Base-by-base conservation (phyloP, 2,113 vertebrate genomes). In the Girardinichthys multiradiatus region DNA sequence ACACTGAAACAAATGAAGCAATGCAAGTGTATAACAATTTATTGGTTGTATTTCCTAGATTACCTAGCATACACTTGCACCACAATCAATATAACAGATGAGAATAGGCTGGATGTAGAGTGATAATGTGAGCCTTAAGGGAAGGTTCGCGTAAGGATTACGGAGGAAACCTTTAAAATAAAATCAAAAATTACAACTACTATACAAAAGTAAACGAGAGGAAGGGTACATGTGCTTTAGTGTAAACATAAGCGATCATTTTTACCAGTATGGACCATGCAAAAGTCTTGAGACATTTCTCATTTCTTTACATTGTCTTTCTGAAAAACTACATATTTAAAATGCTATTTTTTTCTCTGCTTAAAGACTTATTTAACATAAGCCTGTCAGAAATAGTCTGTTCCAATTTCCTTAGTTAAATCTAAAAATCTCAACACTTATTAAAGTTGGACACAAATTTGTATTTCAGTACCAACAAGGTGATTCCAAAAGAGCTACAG, bases 61-160 rank as follows among this genome's bases (percentile, higher is more conserved):
- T 85, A 92, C 87, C 92, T 90, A 89, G 90, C 83, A 85, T 80
- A 85, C 77, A 85, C 88, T 89, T 85, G 88, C 90, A 72, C 79
- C 39, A 68, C 74, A 86, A 92, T 93, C 91, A 87, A 94, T 92
- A 92, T 64, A 80, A 76, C 76, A 88, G 90, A 92, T 81, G 69
- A 87, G 74, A 90, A 87, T 64, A 79, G 70, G 79, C 71, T 81
- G 86, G 65, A 75, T 76, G 65, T 82, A 80, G 87, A 81, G 89
- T 86, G 70, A 86, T 89, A 90, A 90, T 89, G 70, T 81, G 73
- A 19, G 67, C 82, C 80, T 84, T 79, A 76, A 86, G 85, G 82
- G 60, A 60, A 37, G 64, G 67, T 88, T 86, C 76, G 88, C 88
- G 66, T 61, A 74, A 83, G 83, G 67, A 71, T 67, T 51, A 30